A percentile compares a stretch with the other conserved stretches of the same genome.
phyloP scores from a whole-genome alignment of 2,113 vertebrate species.

The Eublepharis macularius region DNA sequence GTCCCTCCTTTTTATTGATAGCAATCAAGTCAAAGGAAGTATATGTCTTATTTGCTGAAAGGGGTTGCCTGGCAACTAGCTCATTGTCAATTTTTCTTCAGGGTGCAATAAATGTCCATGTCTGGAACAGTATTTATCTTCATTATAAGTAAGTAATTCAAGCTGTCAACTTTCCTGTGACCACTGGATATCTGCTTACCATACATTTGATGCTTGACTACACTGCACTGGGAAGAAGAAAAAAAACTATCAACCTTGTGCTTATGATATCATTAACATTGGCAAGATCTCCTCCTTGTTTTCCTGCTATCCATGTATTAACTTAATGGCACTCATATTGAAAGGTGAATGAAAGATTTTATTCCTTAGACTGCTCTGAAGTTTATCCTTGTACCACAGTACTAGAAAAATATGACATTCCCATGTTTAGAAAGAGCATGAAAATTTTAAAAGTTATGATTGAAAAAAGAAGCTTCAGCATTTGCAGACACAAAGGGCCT shows the following conservation, averaged over 20 bases:
- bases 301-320: constrained; percentile 28
- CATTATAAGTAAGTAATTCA: constrained; percentile 75
- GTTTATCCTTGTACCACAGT: background rate
- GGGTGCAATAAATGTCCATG: constrained; percentile 45
- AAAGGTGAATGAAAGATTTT: constrained; percentile 28
- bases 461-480: background rate
- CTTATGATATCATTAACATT: constrained; percentile 42
- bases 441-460: background rate
- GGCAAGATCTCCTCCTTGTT: constrained; percentile 4
- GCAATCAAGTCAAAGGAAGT: constrained; percentile 39
- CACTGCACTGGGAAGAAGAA: constrained; percentile 44
- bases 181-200: constrained; percentile 66
- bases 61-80: constrained; percentile 81
- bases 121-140: constrained; percentile 75
- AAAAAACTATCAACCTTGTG: constrained; percentile 31
- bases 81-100: constrained; percentile 66
- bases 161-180: constrained; percentile 71
- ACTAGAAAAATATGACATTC: background rate
- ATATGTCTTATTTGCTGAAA: constrained; percentile 42
- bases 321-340: background rate
- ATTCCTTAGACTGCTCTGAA: constrained; percentile 28
- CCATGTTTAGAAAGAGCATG: background rate
- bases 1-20: background rate
- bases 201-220: constrained; percentile 61
- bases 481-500: background rate